Base-by-base conservation (phyloP, 2,113 vertebrate genomes). In the Zingel zingel region DNA sequence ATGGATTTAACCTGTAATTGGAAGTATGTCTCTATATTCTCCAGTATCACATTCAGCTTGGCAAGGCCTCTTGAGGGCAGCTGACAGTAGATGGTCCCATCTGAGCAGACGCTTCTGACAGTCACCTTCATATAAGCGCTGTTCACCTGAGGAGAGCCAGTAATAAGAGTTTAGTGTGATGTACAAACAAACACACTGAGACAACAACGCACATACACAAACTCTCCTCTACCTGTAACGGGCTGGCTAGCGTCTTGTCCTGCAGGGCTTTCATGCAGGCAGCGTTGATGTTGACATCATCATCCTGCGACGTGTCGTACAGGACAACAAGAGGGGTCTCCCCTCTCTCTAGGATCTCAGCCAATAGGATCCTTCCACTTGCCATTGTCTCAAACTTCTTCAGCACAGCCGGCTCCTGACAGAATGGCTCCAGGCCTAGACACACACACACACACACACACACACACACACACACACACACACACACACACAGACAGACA, bases 241-340 rank as follows among this genome's bases (percentile, higher is more conserved):
- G 95, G 86, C 94, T 93, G 64, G 96, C 93, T 61, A 99, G 92
- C 0, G 96, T 96, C 88, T 95, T 96, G 91, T 99, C 97, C 73
- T 95, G 95, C 71, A 98, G 78, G 4, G 95, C 95, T 92, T 97
- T 98, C 90, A 97, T 88, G 90, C 98, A 99, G 77, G 94, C 94
- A 30, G 97, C 95, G n/a, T 99, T 99, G 81, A 99, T 97, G 90
- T 99, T 99, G 89, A 99, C 91, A 33, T 99, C 98, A 1, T 99
- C 97, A 71, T 99, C 98, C 87, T 98, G 98, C 0, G 98, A 99
- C 18, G 97, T 99, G 76, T 99, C 98, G 18, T 99, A 99, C 23
- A 99, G 94, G 68, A 99, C 96, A n/a, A 98, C 95, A 36, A 97
- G 90, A 33, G 98, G 98, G 64, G 86, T 86, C 47, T 96, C 94